Evolutionary conservation across 2,113 vertebrate species (phyloP).

Genomic region (Mirza zaza): DNA sequence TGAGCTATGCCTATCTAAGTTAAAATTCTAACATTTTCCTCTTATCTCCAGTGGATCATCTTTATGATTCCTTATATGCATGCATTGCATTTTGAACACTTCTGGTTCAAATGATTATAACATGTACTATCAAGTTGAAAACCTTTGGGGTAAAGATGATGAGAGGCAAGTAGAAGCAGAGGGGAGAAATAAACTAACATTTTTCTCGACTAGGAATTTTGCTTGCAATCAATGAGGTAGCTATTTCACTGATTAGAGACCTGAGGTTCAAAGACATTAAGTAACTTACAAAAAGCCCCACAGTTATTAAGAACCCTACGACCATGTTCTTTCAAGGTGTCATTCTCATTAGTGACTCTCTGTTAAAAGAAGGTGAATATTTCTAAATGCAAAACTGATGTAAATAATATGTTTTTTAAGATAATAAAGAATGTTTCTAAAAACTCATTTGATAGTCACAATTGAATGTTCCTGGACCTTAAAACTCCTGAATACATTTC

Average conservation of each 20-base stretch:
- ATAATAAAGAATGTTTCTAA: constrained; percentile 27
- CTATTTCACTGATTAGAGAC: neutral
- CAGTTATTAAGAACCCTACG: neutral
- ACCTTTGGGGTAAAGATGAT: neutral
- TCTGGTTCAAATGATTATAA: neutral
- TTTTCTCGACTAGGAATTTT: neutral
- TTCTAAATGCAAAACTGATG: constrained; percentile 11
- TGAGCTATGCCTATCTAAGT: neutral
- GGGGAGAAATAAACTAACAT: neutral
- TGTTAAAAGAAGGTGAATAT: neutral
- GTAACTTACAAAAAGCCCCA: neutral
- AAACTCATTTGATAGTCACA: neutral
- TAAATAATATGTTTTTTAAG: constrained; percentile 24
- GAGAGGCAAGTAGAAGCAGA: neutral
- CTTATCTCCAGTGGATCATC: neutral
- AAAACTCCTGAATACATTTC: constrained; percentile 6
- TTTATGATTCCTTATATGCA: neutral
- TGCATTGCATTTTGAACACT: neutral
- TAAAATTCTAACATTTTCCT: neutral
- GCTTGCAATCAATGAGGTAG: neutral
- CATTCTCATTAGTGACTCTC: neutral
- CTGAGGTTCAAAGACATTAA: neutral
- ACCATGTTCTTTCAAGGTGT: neutral
- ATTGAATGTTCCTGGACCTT: neutral
- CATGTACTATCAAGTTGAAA: neutral